A percentile compares a stretch with the other conserved stretches of the same genome.
Evolutionary conservation across 2,797 vertebrate genomes (phyloP).

Genomic region (Cyprinodon diabolis): DNA sequence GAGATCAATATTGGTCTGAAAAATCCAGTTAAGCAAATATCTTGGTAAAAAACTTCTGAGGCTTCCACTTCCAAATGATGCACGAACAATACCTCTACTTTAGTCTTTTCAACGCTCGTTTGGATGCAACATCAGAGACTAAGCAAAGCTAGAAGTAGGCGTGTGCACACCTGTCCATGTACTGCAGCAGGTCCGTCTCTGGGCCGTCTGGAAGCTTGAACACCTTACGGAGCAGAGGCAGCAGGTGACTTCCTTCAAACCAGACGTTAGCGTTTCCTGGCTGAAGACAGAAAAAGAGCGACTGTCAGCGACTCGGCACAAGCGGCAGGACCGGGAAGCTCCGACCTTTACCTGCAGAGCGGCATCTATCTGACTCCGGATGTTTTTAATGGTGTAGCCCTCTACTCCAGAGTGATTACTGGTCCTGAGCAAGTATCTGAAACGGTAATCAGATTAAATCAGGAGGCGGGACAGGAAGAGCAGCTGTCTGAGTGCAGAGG

Average conservation of each 20-base stretch:
- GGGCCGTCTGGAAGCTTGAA: constrained; percentile 90
- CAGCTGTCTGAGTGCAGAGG: background rate
- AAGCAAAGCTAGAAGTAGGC: background rate
- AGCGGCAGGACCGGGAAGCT: background rate
- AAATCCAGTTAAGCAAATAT: no score
- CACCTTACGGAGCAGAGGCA: constrained; percentile 87
- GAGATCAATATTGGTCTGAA: no score
- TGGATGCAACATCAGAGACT: no score
- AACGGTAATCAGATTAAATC: constrained; percentile 36
- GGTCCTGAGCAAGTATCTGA: constrained; percentile 90
- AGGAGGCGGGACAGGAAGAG: background rate
- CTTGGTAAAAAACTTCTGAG: no score
- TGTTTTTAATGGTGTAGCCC: constrained; percentile 95
- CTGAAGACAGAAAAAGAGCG: constrained; percentile 60
- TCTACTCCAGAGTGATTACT: constrained; percentile 93
- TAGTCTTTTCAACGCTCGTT: no score
- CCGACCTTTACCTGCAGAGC: constrained; percentile 85
- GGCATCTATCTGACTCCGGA: constrained; percentile 89
- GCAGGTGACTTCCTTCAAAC: constrained; percentile 89
- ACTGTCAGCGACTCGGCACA: background rate
- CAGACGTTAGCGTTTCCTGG: constrained; percentile 77
- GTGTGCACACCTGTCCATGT: constrained; percentile 87
- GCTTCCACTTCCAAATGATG: no score
- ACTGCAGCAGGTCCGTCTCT: constrained; percentile 91
- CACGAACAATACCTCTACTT: no score